Base-by-base conservation (phyloP, 1,140 invertebrate genomes). In the Atta cephalotes region DNA sequence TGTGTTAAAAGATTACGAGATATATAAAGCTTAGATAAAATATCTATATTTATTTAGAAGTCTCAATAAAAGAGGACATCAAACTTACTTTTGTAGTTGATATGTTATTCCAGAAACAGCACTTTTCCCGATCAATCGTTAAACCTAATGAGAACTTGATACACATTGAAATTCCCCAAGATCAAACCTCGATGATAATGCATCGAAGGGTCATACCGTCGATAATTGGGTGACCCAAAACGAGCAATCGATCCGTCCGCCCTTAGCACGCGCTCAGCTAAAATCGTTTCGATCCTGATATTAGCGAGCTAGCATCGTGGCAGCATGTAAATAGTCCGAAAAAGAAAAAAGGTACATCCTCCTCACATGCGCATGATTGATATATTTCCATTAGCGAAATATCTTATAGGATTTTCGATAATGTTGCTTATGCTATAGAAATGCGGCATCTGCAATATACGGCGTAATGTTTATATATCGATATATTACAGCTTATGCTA, bases 121-220 rank as follows among this genome's bases (percentile, higher is more conserved):
- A 91, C 89, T 93, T 93, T 91, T 91, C 65, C 71, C 89, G 86
- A 93, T 90, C 81, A 92, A 90, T 92, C 91, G 89, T 92, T 92
- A 76, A 90, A 72, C 4, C 21, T 21, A 58, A 74, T 21, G 25
- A 25, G 21, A 72, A 21, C 21, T 25, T 28, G 66, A 71, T 45
- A 21, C 16, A 56, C 49, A 80, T 56, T 80, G 78, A 80, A 79
- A 80, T 80, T 39, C 21, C 28, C 28, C 10, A 49, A 58, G 49
- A 86, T 89, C 87, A 70, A 72, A 14, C 31, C 77, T 81, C 51
- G n/a, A 89, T 90, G 53, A 85, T 68, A 58, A 63, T 21, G 45
- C 65, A 86, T 62, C 49, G 35, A 84, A 80, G 58, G 28, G 78
- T 16, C 66, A 77, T 81, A 88, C 90, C 68, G 51, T 65, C 85